Evolutionary conservation across 2,797 vertebrate genomes (phyloP), one percentile per base, ranked within the genome.

Genomic region (Sebastes matsubarae): DNA sequence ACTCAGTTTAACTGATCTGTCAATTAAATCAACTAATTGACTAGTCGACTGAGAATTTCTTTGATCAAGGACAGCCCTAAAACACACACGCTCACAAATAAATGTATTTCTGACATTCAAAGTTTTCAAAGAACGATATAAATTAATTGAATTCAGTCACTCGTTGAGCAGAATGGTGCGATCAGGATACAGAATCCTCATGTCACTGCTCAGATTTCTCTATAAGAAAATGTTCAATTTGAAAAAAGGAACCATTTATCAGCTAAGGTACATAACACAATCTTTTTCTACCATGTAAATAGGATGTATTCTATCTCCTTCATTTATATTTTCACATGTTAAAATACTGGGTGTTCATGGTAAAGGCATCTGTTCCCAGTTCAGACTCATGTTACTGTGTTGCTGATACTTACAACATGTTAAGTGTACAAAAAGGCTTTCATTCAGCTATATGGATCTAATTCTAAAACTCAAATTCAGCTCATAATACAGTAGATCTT

Each of bases 391-490:
- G 20, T 38, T 42, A 16, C 25, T 81, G 18, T 50, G 18, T 86
- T 82, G 78, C 34, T 73, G 32, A 67, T 88, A 88, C 34, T 2
- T 34, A 16, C 6, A 82, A 77, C 34, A 42, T 87, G 79, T 81
- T 52, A 72, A 82, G 77, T 58, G 67, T 66, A 87, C 77, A 71
- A 68, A 83, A 79, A 73, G 59, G 60, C 58, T 88, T 75, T 27
- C n/a, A 65, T 63, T 82, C 52, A 63, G 12, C 11, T 6, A 76
- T 81, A 79, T 70, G 36, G 54, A 88, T 85, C 86, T 69, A 52
- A 83, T 83, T 86, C 77, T 59, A 57, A 79, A 87, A 80, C 22
- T 80, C 16, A 68, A 57, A 81, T 76, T 86, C 57, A 74, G 80
- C 80, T 69, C 75, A 90, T 75, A 83, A 85, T 81, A 80, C 36